Evolutionary conservation across 2,888 invertebrate genomes (phyloP).

Genomic region (Oscheius sp.): DNA sequence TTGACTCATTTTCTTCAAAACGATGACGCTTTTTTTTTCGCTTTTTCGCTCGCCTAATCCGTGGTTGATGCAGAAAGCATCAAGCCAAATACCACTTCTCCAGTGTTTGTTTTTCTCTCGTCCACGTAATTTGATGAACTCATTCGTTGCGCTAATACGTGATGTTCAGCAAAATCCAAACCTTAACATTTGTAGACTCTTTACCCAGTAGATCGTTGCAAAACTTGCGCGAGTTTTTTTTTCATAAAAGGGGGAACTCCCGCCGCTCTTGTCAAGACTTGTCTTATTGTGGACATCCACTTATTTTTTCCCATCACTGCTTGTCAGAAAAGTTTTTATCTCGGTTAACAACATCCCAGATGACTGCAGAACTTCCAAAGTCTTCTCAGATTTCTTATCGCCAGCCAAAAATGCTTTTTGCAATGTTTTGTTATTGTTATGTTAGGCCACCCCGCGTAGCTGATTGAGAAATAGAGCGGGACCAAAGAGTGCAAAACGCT

Average conservation of each 20-base stretch:
- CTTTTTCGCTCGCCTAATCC: not conserved
- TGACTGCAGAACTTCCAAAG: no score
- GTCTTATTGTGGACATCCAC: not conserved
- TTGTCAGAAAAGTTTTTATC: not conserved
- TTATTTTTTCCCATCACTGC: constrained; percentile 1
- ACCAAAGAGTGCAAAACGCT: not conserved
- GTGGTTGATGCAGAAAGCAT: constrained; percentile 1
- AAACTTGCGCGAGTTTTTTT: no score
- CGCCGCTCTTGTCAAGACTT: not conserved
- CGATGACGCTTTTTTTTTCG: not conserved
- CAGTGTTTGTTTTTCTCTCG: no score
- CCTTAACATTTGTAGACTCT: not conserved
- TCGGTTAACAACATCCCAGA: no score
- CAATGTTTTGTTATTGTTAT: not conserved
- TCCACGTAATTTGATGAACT: not conserved
- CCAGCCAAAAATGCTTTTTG: not conserved
- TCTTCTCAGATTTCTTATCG: not conserved
- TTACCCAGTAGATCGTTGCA: not conserved
- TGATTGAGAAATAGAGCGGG: not conserved
- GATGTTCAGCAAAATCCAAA: not conserved
- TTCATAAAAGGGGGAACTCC: not conserved
- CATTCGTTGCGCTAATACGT: constrained; percentile 6
- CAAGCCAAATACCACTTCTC: no score
- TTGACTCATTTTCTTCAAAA: constrained; percentile 1
- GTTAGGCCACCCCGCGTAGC: not conserved